phyloP scores from a whole-genome alignment of 1,140 invertebrate species.

The Bombus impatiens region DNA sequence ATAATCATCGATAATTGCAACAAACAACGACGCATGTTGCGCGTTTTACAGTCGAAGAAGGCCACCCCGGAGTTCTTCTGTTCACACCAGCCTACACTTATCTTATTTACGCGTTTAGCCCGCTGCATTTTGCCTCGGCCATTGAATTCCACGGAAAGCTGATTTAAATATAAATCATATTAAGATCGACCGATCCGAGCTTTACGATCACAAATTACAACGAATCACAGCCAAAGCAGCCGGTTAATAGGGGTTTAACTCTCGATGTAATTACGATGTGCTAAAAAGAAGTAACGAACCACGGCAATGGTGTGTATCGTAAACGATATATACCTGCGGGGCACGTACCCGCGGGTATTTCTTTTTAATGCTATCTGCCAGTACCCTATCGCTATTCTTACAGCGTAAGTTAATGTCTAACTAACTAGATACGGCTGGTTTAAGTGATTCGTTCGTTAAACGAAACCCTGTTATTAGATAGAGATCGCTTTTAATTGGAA shows the following conservation, averaged over 20 bases:
- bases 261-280: constrained; percentile 34
- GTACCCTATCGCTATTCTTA: not conserved
- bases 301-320: not conserved
- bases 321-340: not conserved
- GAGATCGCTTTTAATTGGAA: not conserved
- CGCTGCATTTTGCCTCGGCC: not conserved
- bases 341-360: not conserved
- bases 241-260: constrained; percentile 41
- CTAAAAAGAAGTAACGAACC: not conserved
- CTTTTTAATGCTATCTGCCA: not conserved
- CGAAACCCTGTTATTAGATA: constrained; percentile 1
- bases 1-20: not conserved
- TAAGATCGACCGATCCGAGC: constrained; percentile 28
- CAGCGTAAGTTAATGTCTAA: no score
- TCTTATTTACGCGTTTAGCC: constrained; percentile 27
- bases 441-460: constrained; percentile 1
- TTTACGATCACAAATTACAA: constrained; percentile 53
- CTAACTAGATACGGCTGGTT: not conserved
- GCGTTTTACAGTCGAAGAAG: not conserved
- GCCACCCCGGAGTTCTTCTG: constrained; percentile 1
- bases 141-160: constrained; percentile 23
- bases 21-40: not conserved
- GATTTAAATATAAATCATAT: constrained; percentile 48
- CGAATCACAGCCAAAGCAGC: constrained; percentile 22
- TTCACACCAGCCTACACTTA: constrained; percentile 36